Conservation (phyloP, 1,140 invertebrate species). For the Tachypleus tridentatus region DNA sequence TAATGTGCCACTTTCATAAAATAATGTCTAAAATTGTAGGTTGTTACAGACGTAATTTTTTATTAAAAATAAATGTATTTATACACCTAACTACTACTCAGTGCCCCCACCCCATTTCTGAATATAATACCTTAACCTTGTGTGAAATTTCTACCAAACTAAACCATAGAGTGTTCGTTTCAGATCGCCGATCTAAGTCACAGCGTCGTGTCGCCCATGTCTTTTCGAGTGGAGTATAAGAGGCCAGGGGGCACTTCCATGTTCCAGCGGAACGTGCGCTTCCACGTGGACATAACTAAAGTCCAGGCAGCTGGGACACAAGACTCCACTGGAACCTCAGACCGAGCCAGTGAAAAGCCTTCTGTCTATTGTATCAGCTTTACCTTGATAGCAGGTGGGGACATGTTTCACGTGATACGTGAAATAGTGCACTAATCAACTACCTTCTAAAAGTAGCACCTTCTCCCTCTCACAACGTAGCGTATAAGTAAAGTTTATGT, state of each 20-base stretch:
- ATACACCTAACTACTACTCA: neutral
- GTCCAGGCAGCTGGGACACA: conserved; percentile 27
- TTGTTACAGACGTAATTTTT: neutral
- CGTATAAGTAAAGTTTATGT: too few relatives aligned
- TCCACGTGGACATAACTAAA: conserved; percentile 61
- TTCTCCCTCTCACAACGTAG: too few relatives aligned
- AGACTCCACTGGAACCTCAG: conserved; percentile 50
- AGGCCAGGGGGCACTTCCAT: conserved; percentile 75
- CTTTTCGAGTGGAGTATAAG: conserved; percentile 95
- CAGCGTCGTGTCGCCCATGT: conserved; percentile 94
- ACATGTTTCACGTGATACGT: neutral
- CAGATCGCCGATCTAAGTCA: conserved; percentile 97
- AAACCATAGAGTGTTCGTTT: too few relatives aligned
- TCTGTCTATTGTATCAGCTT: conserved; percentile 88
- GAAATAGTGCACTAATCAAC: neutral
- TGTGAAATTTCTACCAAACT: too few relatives aligned
- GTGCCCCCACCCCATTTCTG: too few relatives aligned
- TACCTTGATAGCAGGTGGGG: conserved; percentile 80
- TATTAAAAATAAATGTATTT: conserved; percentile 1
- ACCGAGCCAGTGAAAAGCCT: conserved; percentile 46
- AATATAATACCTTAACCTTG: too few relatives aligned
- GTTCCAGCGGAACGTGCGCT: conserved; percentile 91
- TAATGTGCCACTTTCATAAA: neutral
- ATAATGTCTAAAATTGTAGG: neutral
- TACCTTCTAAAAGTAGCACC: too few relatives aligned